These are phyloP conservation scores for Coracopsis vasa DNA, from an alignment of 2,113 vertebrate genomes.

Conservation along the genomic window DNA sequence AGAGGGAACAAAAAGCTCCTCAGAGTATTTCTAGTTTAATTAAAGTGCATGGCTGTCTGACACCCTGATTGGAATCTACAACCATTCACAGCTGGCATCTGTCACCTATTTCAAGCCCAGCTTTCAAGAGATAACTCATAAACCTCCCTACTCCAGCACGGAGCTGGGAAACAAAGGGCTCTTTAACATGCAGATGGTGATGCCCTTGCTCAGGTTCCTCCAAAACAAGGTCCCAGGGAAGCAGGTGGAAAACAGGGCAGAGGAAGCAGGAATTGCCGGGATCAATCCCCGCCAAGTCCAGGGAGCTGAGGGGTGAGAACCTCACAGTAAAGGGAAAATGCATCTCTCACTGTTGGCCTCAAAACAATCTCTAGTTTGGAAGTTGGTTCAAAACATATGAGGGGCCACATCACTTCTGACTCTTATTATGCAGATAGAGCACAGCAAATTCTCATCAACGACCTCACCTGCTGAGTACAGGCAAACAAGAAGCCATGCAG, in stretches of 20 bases:
- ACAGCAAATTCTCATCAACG: neutral
- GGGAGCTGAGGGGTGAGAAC: neutral
- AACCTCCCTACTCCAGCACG: neutral
- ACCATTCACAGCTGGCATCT: constrained; percentile 28
- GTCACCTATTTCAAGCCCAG: neutral
- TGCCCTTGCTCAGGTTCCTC: neutral
- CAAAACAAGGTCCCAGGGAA: neutral
- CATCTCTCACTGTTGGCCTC: neutral
- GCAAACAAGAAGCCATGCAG: neutral
- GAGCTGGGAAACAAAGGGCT: neutral
- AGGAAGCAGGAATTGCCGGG: neutral
- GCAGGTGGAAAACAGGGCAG: neutral
- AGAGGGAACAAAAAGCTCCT: neutral
- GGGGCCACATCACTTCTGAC: neutral
- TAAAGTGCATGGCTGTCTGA: neutral
- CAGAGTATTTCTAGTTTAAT: constrained; percentile 27
- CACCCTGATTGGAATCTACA: constrained; percentile 29
- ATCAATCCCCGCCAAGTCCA: neutral
- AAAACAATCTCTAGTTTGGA: neutral
- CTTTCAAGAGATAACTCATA: neutral
- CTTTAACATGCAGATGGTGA: neutral
- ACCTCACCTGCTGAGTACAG: neutral
- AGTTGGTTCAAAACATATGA: neutral
- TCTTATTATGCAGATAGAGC: neutral
- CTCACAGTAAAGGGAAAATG: neutral